Evolutionary conservation across 2,113 vertebrate genomes (phyloP), one percentile per base, ranked within the genome.

Genomic region (Zosterops borbonicus): DNA sequence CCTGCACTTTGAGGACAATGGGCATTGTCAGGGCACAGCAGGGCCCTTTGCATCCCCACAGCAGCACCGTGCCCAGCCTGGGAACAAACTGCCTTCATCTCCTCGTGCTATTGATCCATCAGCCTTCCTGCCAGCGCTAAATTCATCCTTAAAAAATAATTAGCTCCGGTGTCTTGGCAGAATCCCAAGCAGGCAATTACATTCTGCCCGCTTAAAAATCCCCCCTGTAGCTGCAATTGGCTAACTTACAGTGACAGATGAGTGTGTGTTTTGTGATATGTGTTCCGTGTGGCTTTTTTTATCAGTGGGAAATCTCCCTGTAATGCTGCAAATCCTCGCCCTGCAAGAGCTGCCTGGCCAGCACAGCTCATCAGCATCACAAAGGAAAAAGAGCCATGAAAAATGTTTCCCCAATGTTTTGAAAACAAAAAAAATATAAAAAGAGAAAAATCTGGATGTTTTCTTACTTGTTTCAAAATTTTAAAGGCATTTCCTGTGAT

Each of bases 81-180:
- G 10, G 63, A 78, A 74, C 28, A 35, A 68, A 28, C 68, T 3
- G 78, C n/a, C 84, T 90, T 53, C 86, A 31, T 81, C 89, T 59
- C 46, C 87, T 37, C 4, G 9, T 73, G 89, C 91, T 80, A 76
- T 90, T 91, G 89, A 94, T 92, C 90, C 91, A 28, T 60, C 92
- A 52, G 71, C 84, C 87, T 87, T 91, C 90, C 62, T 56, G 80
- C 49, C 3, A 90, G 79, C 46, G 0, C 87, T 75, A 44, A 91
- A 96, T 82, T 87, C 31, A 91, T 81, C 92, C 85, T 87, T 77
- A 93, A 88, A 93, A 97, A 96, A 96, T 95, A 95, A 97, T 96
- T 96, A 94, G 87, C 83, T 78, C 69, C n/a, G 5, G 68, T 39
- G 65, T 16, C 85, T 68, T 94, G 94, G 96, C 78, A 41, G 83